A percentile compares a stretch with the other conserved stretches of the same genome.
These are phyloP conservation scores for Patagioenas fasciata DNA, from an alignment of 2,113 vertebrate species.

Conservation along the genomic window DNA sequence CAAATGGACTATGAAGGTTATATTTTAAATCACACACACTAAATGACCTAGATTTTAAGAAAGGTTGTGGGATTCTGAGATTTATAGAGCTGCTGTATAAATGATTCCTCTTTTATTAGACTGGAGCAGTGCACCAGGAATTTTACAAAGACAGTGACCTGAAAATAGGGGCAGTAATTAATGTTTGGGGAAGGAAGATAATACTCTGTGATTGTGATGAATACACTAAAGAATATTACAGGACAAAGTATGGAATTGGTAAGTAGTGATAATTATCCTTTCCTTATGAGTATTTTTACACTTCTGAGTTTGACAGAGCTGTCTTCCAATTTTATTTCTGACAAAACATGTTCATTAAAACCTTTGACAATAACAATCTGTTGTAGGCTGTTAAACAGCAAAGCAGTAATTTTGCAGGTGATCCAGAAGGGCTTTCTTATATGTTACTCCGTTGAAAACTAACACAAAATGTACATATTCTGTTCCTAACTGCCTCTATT, in stretches of 20 bases:
- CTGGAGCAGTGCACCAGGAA: slow-evolving; percentile 78
- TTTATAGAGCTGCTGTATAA: background rate
- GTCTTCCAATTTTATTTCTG: slow-evolving; percentile 50
- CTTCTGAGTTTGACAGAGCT: slow-evolving; percentile 5
- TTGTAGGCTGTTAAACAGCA: slow-evolving; percentile 15
- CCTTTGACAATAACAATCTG: slow-evolving; percentile 26
- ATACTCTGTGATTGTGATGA: slow-evolving; percentile 89
- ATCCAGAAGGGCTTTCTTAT: background rate
- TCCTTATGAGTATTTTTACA: slow-evolving; percentile 29
- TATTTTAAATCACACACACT: background rate
- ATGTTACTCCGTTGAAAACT: background rate
- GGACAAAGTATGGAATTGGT: slow-evolving; percentile 87
- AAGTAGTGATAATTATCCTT: slow-evolving; percentile 66
- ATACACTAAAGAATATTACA: slow-evolving; percentile 91
- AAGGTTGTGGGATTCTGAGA: background rate
- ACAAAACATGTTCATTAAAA: slow-evolving; percentile 44
- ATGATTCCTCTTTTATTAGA: slow-evolving; percentile 75
- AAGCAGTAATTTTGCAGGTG: slow-evolving; percentile 44
- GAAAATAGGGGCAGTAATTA: slow-evolving; percentile 82
- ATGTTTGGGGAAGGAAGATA: slow-evolving; percentile 89
- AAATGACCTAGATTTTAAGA: background rate
- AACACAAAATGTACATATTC: background rate
- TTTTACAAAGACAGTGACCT: slow-evolving; percentile 91
- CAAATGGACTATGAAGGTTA: background rate
- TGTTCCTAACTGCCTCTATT: slow-evolving; percentile 3